Conservation (phyloP, 1,140 invertebrate species). For the Saccostrea cuccullata region DNA sequence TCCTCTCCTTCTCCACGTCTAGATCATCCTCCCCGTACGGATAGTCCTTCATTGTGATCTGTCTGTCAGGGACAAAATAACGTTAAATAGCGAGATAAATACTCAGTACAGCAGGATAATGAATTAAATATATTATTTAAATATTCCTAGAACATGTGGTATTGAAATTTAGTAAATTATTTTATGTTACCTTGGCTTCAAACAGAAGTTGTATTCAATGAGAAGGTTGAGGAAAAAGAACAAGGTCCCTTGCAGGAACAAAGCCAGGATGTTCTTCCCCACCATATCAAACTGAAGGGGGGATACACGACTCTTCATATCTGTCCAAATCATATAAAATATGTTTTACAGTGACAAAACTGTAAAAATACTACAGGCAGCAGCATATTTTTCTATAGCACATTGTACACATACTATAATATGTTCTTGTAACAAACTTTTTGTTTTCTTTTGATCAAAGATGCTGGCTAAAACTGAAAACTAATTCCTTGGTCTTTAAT, state of each 20-base stretch:
- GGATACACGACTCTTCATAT: neutral
- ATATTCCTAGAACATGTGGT: too few relatives aligned
- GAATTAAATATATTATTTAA: too few relatives aligned
- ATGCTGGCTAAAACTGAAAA: too few relatives aligned
- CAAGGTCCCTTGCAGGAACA: conserved; percentile 80
- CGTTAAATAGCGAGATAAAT: too few relatives aligned
- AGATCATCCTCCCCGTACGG: conserved; percentile 77
- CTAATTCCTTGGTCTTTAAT: too few relatives aligned
- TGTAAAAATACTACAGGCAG: too few relatives aligned
- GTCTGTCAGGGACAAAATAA: conserved; percentile 33
- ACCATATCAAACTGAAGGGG: conserved; percentile 81
- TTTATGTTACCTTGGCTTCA: conserved; percentile 70
- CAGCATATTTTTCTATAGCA: too few relatives aligned
- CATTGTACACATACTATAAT: too few relatives aligned
- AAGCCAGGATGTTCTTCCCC: conserved; percentile 81
- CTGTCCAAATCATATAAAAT: neutral
- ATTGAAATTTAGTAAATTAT: neutral
- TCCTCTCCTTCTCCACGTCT: conserved; percentile 80
- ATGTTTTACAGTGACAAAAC: neutral
- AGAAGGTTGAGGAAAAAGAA: conserved; percentile 81
- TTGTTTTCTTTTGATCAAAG: too few relatives aligned
- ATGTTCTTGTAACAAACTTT: too few relatives aligned
- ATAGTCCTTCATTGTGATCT: conserved; percentile 32
- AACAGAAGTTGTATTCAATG: conserved; percentile 81
- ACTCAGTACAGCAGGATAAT: too few relatives aligned